Evolutionary conservation across 1,140 invertebrate species (phyloP).

Genomic region (Heliconius congener): DNA sequence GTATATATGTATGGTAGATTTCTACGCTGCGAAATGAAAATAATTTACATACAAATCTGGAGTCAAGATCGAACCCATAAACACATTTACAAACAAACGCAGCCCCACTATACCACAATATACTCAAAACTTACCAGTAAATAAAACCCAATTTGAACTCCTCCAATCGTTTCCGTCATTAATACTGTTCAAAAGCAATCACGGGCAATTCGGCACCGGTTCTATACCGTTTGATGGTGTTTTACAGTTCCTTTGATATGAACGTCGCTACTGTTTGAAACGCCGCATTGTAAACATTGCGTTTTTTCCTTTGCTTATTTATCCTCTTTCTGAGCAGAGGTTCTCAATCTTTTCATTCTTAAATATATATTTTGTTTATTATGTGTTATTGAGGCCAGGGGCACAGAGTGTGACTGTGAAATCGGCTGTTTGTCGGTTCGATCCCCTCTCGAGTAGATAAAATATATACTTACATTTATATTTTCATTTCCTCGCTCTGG

Average conservation of each 20-base stretch:
- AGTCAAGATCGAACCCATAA: too few species aligned
- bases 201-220: slow-evolving; percentile 6
- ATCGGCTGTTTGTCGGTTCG: too few species aligned
- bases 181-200: slow-evolving; percentile 23
- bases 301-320: slow-evolving; percentile 25
- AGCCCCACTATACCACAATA: neutral
- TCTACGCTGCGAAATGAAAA: too few species aligned
- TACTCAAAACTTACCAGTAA: neutral
- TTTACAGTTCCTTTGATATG: slow-evolving; percentile 34
- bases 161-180: slow-evolving; percentile 23
- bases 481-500: too few species aligned
- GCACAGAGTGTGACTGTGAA: too few species aligned
- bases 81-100: too few species aligned
- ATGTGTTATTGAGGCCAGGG: too few species aligned
- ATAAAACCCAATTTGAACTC: neutral
- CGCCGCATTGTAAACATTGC: slow-evolving; percentile 29
- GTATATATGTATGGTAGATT: too few species aligned
- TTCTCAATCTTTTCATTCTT: neutral
- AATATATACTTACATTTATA: too few species aligned
- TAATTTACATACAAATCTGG: too few species aligned
- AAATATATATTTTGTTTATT: neutral
- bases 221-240: slow-evolving; percentile 30
- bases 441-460: too few species aligned
- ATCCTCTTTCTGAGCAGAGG: neutral
- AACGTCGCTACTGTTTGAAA: slow-evolving; percentile 34